Percentiles rank a stretch among this genome's conserved stretches.
These are phyloP conservation scores for Formica exsecta DNA, from an alignment of 1,140 invertebrate genomes.

Conservation along the genomic window DNA sequence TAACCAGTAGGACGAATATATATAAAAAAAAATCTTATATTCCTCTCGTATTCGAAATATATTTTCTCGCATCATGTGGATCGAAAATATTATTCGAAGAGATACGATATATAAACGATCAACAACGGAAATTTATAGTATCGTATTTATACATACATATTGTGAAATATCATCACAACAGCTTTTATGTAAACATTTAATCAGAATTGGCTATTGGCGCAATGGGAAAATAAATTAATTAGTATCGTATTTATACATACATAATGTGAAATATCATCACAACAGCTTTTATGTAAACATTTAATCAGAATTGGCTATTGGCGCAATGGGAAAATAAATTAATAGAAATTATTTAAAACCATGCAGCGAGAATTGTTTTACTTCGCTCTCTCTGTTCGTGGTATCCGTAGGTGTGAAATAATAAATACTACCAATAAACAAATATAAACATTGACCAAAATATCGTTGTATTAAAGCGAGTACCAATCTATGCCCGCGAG, in stretches of 20 bases:
- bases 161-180: conserved; percentile 22
- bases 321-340: conserved; percentile 4
- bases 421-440: conserved; percentile 29
- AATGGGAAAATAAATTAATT: conserved; percentile 5
- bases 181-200: conserved; percentile 7
- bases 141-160: conserved; percentile 1
- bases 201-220: conserved; percentile 7
- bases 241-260: conserved; percentile 2
- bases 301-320: conserved; percentile 22
- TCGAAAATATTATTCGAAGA: conserved; percentile 62
- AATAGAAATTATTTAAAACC: conserved; percentile 27
- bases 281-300: not conserved
- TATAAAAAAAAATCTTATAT: conserved; percentile 6
- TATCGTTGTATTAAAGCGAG: conserved; percentile 17
- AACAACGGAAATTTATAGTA: conserved; percentile 12
- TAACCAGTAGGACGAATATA: conserved; percentile 23
- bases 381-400: not conserved
- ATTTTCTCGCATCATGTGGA: conserved; percentile 19
- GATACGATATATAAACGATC: not conserved
- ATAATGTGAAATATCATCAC: conserved; percentile 6
- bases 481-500: conserved; percentile 35
- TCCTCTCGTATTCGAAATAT: not conserved
- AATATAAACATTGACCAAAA: conserved; percentile 36
- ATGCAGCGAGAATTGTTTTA: conserved; percentile 15
- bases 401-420: conserved; percentile 15